Evolutionary conservation across 2,888 invertebrate genomes (phyloP), one percentile per base, ranked within the genome.

Genomic region (Amphipyra tragopoginis): DNA sequence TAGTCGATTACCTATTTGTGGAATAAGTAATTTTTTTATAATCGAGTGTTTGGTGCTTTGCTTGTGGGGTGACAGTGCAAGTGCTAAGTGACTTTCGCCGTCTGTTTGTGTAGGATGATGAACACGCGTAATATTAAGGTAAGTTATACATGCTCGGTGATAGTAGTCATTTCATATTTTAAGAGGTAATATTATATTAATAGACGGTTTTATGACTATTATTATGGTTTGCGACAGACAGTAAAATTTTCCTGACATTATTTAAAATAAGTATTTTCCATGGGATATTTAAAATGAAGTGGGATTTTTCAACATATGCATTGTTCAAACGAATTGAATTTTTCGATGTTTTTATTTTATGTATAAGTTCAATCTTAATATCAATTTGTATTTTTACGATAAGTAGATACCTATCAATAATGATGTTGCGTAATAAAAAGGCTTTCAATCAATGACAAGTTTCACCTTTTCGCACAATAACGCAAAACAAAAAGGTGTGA

Each of bases 41-140:
- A 71, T 72, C 65, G 47, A 75, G 79, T 81, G 79, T 73, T 72
- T 59, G 36, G 52, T 79, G 80, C 80, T 79, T 61, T 78, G 68
- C 54, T 83, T 85, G 87, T 83, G 84, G 77, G 80, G 88, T 90
- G 89, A 80, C 64, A 79, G 85, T 86, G 86, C 83, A 80, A 79
- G 85, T 88, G 88, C 73, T 83, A 70, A 86, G 92, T 92, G 91
- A 92, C 93, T 92, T 93, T 91, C 91, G 84, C 90, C 79, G 77
- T 66, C 77, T 66, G 21, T 21, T 3, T 21, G 63, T 65, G 63
- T 51, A 89, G 90, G 90, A 94, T 92, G 92, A 89, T 88, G 90
- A 81, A 82, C 77, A 79, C 85, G 82, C 90, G 90, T 81, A 89
- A 87, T 81, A 79, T 92, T 57, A 93, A 93, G 90, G 94, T 91